Base-by-base conservation (phyloP, 2,113 vertebrate genomes). In the Antechinus flavipes region DNA sequence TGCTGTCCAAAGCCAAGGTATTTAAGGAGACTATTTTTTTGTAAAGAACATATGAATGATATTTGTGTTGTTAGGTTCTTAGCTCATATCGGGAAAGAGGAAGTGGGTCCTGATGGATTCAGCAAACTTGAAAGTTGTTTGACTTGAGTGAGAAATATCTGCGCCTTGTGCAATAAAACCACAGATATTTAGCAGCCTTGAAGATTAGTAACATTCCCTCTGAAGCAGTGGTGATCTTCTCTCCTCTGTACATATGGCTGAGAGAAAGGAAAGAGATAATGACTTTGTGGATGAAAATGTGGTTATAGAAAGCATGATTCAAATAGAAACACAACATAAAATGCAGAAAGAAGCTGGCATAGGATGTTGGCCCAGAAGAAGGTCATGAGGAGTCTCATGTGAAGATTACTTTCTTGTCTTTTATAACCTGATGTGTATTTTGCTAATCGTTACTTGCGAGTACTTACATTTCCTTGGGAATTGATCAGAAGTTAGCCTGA, bases 21-120 rank as follows among this genome's bases (percentile, higher is more conserved):
- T 92, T 90, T 84, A 10, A 53, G 89, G 49, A 46, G 91, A 52
- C 7, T 25, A 94, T 92, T 94, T 97, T 97, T 96, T 84, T 94
- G n/a, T 95, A 47, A 96, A 94, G 27, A 96, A 91, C 53, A 61
- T 68, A 25, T 53, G 54, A 95, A 0, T 84, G 47, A 92, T 68
- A 91, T n/a, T 95, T 95, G 54, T 95, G 61, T 95, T 93, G 27
- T 91, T 53, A 27, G 55, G 54, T 84, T 89, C 55, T 92, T 94
- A 93, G 61, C 90, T 96, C 90, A 55, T 89, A 93, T 93, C 56
- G 91, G 47, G 52, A 93, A 10, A 68, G 93, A 95, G 58, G 35
- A 92, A 93, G 12, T 58, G 91, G 91, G 89, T 93, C 25, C 46
- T 49, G 10, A 56, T 93, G 91, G 91, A 46, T 92, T 94, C 54